Base-by-base conservation (phyloP, 2,113 vertebrate genomes). In the Callopanchax toddi region DNA sequence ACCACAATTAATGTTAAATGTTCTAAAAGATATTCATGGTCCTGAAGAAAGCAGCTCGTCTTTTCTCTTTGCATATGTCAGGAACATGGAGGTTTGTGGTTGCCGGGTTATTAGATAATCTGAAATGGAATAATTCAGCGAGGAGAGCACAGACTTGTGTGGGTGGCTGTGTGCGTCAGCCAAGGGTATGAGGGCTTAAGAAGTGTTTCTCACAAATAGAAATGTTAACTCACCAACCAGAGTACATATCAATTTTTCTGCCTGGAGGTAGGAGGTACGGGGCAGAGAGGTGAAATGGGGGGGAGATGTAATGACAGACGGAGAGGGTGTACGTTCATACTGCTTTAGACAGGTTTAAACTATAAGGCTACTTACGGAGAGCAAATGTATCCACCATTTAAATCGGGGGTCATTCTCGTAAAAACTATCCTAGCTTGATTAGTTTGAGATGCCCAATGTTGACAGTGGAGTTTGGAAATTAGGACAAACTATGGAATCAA, bases 111-210 rank as follows among this genome's bases (percentile, higher is more conserved):
- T 80, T 74, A 77, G 61, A 86, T 89, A 76, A 88, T 86, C 81
- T 77, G 43, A 87, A 90, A 87, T 74, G 70, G 82, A 91, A 88
- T 86, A 84, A 90, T 89, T 91, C 81, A 81, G 68, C 11, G 51
- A 60, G 55, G 32, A 82, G 76, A 76, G 75, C 62, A 45, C 63
- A 70, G 82, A 76, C 66, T 71, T 17, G 65, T 45, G 84, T 85
- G 81, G 66, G 78, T 29, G 77, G 68, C 37, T 64, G 71, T 80
- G 76, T 82, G 85, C 71, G 75, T 86, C 79, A 83, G 74, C 78
- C 72, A 74, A 74, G 72, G 75, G 65, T 76, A 76, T 61, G 68
- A 80, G 76, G 76, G 74, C 76, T 76, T 34, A 45, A 73, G 58
- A 79, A 84, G 76, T 74, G 82, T 88, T 81, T 83, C 72, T 84